Conservation (phyloP, 2,797 vertebrate genomes). For the Sebastes hopkinsi region DNA sequence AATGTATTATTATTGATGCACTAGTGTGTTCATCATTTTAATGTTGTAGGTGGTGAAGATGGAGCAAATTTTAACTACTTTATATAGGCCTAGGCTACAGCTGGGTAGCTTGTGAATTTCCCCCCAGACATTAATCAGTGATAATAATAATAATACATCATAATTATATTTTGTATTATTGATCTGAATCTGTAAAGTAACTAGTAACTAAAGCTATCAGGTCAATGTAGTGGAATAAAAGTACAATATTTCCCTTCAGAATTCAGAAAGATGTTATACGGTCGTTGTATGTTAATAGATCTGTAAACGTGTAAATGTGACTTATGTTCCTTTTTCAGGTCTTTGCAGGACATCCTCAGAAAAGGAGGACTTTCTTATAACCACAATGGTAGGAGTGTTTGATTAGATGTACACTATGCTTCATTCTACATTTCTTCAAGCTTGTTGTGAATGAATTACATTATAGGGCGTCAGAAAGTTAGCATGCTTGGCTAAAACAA, state of each 20-base stretch:
- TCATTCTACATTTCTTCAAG: neutral
- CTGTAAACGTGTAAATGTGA: neutral
- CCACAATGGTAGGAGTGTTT: slow-evolving; percentile 88
- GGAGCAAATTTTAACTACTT: too few species aligned
- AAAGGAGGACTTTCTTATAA: slow-evolving; percentile 90
- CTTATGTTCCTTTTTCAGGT: slow-evolving; percentile 77
- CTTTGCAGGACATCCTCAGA: slow-evolving; percentile 81
- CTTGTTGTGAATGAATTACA: neutral
- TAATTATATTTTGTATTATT: neutral
- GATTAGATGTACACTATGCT: neutral
- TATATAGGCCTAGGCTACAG: too few species aligned
- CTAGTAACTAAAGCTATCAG: neutral
- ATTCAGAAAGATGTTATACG: neutral
- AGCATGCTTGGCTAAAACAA: neutral
- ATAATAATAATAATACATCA: neutral
- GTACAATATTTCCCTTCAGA: neutral
- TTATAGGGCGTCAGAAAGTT: neutral
- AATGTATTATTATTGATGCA: too few species aligned
- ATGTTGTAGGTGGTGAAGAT: too few species aligned
- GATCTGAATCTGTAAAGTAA: neutral
- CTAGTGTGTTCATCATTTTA: too few species aligned
- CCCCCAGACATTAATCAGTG: too few species aligned
- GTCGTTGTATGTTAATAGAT: neutral
- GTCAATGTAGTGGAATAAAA: neutral
- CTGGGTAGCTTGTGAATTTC: too few species aligned